Base-by-base conservation (phyloP, 1,140 invertebrate species). In the Brachionus rotundiformis region DNA sequence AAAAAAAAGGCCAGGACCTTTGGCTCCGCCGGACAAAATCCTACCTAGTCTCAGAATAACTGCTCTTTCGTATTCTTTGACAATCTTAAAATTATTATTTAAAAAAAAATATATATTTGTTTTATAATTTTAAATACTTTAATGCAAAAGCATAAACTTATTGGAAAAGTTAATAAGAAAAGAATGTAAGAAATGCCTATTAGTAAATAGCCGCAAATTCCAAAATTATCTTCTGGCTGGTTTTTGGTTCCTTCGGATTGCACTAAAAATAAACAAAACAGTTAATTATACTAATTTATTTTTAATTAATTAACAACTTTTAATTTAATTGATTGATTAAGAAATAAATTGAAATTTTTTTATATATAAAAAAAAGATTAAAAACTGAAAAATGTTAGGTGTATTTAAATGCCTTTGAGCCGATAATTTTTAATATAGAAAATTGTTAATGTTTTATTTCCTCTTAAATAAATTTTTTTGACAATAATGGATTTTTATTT, bases 1-100 rank as follows among this genome's bases (percentile, higher is more conserved):
- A 44, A 84, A 82, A 33, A 83, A 68, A 29, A 84, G 39, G 23
- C 83, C 83, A n/a, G 83, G 83, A 3, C 82, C 82, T 80, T 83
- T 77, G 1, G 82, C 41, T 23, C 68, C 63, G 2, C 79, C 63
- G 2, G 36, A 16, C 31, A 36, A 29, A 13, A 19, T 63, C 8
- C 71, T 59, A 31, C 82, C 82, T 3, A 83, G 25, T 29, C 82
- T 19, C 36, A 82, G 75, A 29, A 83, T 83, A 19, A 83, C 82
- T 16, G 81, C 80, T 68, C 82, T 49, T 65, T 83, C 82, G 31
- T 82, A 83, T 68, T 83, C 81, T 82, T 73, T 68, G 7, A 82
- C 65, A 54, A 82, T 71, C 81, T 82, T 59, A 25, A 73, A 71
- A 36, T 39, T n/a, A n/a, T n/a, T n/a, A n/a, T n/a, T n/a, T n/a